Percentiles rank a stretch among this genome's conserved stretches.
These are phyloP conservation scores for Regulus satrapa DNA, from an alignment of 2,113 vertebrate species.

Conservation along the genomic window DNA sequence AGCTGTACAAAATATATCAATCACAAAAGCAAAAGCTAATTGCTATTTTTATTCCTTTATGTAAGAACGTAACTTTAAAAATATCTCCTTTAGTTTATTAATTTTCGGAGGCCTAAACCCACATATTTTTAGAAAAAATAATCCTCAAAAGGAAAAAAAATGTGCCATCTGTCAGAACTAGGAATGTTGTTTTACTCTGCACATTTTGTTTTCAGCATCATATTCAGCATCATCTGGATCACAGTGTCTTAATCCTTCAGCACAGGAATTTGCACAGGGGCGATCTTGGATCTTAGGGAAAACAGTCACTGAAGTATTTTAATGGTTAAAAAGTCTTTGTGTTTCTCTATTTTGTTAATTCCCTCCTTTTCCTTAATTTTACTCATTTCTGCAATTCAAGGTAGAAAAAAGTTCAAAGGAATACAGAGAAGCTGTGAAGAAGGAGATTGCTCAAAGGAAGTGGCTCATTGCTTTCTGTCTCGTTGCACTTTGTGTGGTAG, in stretches of 20 bases:
- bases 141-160: neutral
- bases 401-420: neutral
- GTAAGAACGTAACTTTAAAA: neutral
- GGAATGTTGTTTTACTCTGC: neutral
- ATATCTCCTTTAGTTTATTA: neutral
- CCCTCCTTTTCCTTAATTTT: neutral
- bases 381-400: neutral
- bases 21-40: slow-evolving; percentile 7
- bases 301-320: neutral
- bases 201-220: slow-evolving; percentile 4
- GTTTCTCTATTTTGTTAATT: neutral
- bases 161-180: slow-evolving; percentile 2
- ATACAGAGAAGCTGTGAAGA: neutral
- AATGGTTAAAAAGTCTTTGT: neutral
- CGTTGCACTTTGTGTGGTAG: neutral
- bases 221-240: slow-evolving; percentile 15
- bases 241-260: neutral
- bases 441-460: neutral
- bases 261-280: neutral
- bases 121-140: neutral
- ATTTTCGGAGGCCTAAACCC: neutral
- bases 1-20: neutral
- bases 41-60: neutral
- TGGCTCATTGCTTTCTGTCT: neutral
- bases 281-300: neutral